These are phyloP conservation scores for Loris lydekkerianus DNA, from an alignment of 2,797 vertebrate species.

Conservation along the genomic window DNA sequence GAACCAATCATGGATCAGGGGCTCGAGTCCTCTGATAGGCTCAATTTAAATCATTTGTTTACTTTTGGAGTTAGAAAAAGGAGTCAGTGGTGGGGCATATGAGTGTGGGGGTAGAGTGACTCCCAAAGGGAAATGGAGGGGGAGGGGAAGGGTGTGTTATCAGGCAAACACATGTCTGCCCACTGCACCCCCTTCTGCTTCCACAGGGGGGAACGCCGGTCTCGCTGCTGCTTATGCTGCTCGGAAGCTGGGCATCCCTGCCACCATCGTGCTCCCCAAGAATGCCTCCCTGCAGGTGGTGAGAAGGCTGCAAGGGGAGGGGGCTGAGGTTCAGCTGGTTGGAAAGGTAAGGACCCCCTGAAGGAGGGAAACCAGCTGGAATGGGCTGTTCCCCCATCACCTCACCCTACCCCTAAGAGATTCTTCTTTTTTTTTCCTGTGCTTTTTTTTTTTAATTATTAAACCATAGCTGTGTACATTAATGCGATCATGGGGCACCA, in stretches of 20 bases:
- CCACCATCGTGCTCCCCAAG: conserved; percentile 93
- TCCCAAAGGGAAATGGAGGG: not conserved
- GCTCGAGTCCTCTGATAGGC: not conserved
- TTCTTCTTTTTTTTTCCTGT: not conserved
- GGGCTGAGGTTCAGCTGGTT: conserved; percentile 90
- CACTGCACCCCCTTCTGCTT: not conserved
- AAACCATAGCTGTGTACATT: no score
- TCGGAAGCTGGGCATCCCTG: conserved; percentile 91
- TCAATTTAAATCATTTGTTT: not conserved
- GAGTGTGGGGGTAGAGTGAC: accelerated
- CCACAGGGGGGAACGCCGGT: conserved; percentile 94
- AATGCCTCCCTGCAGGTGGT: conserved; percentile 88
- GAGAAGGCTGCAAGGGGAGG: conserved; percentile 90
- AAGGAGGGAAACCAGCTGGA: accelerated
- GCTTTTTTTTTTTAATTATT: no score
- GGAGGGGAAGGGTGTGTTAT: accelerated
- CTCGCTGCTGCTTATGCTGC: conserved; percentile 93
- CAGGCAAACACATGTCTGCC: accelerated
- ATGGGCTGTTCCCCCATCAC: accelerated
- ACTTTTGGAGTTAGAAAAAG: not conserved
- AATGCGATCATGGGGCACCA: no score
- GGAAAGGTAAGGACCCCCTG: conserved; percentile 90
- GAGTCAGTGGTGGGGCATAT: accelerated
- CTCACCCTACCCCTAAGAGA: not conserved
- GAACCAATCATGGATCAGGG: not conserved